These are phyloP conservation scores for Aphidoletes aphidimyza DNA, from an alignment of 2,888 invertebrate species.

Conservation along the genomic window DNA sequence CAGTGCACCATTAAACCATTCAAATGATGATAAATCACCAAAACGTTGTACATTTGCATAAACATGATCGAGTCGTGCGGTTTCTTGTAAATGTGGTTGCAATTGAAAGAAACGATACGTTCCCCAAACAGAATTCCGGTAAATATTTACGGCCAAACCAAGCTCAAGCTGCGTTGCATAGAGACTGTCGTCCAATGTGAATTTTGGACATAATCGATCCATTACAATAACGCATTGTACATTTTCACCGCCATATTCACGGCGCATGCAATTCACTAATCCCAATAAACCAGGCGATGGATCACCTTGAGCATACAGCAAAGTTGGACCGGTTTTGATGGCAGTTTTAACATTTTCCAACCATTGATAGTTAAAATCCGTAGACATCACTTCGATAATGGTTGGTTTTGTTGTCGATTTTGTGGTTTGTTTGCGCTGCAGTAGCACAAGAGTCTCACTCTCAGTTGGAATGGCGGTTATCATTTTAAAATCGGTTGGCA, in stretches of 20 bases:
- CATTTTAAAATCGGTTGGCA: neutral
- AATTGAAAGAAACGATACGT: slow-evolving; percentile 84
- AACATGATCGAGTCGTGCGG: slow-evolving; percentile 72
- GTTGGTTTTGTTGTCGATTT: slow-evolving; percentile 58
- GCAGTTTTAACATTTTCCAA: slow-evolving; percentile 31
- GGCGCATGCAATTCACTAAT: slow-evolving; percentile 80
- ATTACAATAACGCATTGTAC: slow-evolving; percentile 66
- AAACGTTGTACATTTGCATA: slow-evolving; percentile 80
- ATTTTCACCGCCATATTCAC: slow-evolving; percentile 75
- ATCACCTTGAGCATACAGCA: slow-evolving; percentile 68
- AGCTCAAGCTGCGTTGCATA: slow-evolving; percentile 75
- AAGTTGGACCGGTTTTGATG: slow-evolving; percentile 55
- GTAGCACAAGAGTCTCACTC: slow-evolving; percentile 42
- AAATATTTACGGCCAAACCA: slow-evolving; percentile 84
- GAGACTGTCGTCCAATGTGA: slow-evolving; percentile 67
- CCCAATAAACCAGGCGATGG: slow-evolving; percentile 80
- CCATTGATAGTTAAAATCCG: slow-evolving; percentile 55
- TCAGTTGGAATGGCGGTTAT: slow-evolving; percentile 33
- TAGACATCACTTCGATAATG: slow-evolving; percentile 1
- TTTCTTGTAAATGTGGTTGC: slow-evolving; percentile 66
- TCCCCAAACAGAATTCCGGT: slow-evolving; percentile 76
- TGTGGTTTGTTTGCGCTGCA: slow-evolving; percentile 50
- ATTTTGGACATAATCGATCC: slow-evolving; percentile 50
- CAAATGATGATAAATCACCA: slow-evolving; percentile 87
- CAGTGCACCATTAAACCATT: slow-evolving; percentile 80